Conservation (phyloP, 2,888 invertebrate genomes). For the Ochlodes sylvanus region DNA sequence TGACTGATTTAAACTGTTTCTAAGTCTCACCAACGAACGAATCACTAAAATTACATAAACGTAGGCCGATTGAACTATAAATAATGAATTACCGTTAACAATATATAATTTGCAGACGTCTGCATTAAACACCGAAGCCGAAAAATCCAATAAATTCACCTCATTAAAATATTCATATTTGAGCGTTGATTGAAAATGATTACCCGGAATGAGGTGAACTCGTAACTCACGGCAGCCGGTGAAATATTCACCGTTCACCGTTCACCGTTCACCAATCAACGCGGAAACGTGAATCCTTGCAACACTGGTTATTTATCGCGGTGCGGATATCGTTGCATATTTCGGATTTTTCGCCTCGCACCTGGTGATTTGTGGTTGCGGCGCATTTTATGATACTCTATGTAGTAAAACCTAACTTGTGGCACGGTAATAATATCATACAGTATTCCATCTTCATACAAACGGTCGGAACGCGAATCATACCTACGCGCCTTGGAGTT, state of each 20-base stretch:
- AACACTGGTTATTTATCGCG: constrained; percentile 52
- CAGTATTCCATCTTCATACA: too few species aligned
- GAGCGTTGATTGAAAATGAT: constrained; percentile 16
- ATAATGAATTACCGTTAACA: too few species aligned
- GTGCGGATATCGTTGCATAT: constrained; percentile 53
- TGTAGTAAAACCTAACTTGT: neutral
- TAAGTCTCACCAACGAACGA: too few species aligned
- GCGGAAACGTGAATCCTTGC: constrained; percentile 41
- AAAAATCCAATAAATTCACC: neutral
- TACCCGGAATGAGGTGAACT: constrained; percentile 1
- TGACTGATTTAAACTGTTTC: too few species aligned
- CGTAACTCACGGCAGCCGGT: constrained; percentile 21
- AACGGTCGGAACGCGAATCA: too few species aligned
- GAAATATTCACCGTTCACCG: constrained; percentile 15
- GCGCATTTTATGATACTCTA: constrained; percentile 20
- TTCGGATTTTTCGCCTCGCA: constrained; percentile 50
- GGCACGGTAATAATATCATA: neutral
- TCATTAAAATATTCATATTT: constrained; percentile 13
- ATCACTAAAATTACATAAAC: too few species aligned
- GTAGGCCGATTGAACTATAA: too few species aligned
- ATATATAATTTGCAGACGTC: neutral
- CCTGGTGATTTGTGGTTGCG: constrained; percentile 52
- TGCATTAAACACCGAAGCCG: neutral
- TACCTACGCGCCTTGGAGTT: too few species aligned
- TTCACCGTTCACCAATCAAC: constrained; percentile 24